A percentile compares a stretch with the other conserved stretches of the same genome.
Evolutionary conservation across 2,113 vertebrate genomes (phyloP).

Genomic region (Mustela nigripes): DNA sequence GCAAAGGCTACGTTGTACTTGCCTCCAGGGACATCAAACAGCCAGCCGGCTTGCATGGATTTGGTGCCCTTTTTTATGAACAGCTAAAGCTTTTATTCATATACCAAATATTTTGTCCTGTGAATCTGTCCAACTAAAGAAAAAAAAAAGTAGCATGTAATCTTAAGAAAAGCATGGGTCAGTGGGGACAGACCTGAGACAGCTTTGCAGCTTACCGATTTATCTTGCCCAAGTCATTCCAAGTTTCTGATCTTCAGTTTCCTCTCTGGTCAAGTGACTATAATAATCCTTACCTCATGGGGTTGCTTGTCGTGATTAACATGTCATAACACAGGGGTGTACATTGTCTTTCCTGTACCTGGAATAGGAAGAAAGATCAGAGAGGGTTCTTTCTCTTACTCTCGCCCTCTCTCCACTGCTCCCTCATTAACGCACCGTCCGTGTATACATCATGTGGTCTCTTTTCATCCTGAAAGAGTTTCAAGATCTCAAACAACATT

Average conservation of each 20-base stretch:
- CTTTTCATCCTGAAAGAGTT: neutral
- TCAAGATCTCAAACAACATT: neutral
- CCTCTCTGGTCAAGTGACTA: neutral
- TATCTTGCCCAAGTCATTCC: neutral
- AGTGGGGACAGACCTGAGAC: neutral
- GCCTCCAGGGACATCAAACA: neutral
- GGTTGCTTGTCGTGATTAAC: neutral
- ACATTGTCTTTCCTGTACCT: neutral
- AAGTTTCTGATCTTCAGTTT: neutral
- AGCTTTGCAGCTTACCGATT: neutral
- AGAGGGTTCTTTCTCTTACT: rapidly evolving
- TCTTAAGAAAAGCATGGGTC: neutral
- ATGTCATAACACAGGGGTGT: too few species aligned
- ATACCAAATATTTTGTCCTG: neutral
- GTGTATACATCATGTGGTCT: neutral
- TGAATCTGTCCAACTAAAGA: neutral
- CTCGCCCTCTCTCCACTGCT: neutral
- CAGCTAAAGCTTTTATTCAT: neutral
- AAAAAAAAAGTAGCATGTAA: neutral
- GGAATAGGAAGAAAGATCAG: neutral
- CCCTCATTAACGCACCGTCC: neutral
- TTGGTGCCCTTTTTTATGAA: neutral
- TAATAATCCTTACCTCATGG: neutral
- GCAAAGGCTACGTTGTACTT: neutral
- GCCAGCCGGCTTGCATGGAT: neutral